Percentiles rank a stretch among this genome's conserved stretches.
Evolutionary conservation across 1,140 invertebrate genomes (phyloP).

Genomic region (Calliopsis andreniformis): DNA sequence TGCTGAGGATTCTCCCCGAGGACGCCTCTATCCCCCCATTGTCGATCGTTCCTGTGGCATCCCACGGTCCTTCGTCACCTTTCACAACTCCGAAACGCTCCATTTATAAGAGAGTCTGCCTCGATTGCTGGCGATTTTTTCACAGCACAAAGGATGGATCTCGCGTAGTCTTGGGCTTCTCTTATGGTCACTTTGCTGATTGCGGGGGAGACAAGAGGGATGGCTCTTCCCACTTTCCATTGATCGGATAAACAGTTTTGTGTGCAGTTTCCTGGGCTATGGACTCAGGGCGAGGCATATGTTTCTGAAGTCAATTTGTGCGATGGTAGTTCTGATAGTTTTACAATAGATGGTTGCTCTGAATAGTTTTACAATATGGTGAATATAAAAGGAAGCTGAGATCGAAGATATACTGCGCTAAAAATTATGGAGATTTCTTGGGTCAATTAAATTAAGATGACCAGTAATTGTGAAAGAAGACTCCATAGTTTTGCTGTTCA

Average conservation of each 20-base stretch:
- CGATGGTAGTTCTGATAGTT: too few relatives aligned
- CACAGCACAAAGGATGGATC: slow-evolving; percentile 30
- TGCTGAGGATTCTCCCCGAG: slow-evolving; percentile 43
- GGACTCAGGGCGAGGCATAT: too few relatives aligned
- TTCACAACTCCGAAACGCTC: slow-evolving; percentile 53
- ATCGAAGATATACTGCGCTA: too few relatives aligned
- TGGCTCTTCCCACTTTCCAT: background rate
- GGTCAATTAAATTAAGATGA: too few relatives aligned
- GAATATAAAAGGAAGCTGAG: too few relatives aligned
- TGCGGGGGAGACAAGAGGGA: background rate
- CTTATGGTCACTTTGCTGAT: slow-evolving; percentile 42
- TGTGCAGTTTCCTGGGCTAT: background rate
- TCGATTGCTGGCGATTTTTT: slow-evolving; percentile 38
- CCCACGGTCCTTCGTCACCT: slow-evolving; percentile 55
- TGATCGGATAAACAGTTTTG: slow-evolving; percentile 8
- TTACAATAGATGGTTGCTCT: too few relatives aligned
- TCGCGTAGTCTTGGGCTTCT: background rate
- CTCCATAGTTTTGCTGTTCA: too few relatives aligned
- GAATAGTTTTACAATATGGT: too few relatives aligned
- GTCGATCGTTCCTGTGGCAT: slow-evolving; percentile 56
- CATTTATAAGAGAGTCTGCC: slow-evolving; percentile 54
- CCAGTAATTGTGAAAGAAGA: too few relatives aligned
- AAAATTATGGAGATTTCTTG: too few relatives aligned
- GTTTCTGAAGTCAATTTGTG: background rate
- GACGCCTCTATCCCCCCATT: slow-evolving; percentile 48